Evolutionary conservation across 2,113 vertebrate species (phyloP).

Genomic region (Pangasianodon hypophthalmus): DNA sequence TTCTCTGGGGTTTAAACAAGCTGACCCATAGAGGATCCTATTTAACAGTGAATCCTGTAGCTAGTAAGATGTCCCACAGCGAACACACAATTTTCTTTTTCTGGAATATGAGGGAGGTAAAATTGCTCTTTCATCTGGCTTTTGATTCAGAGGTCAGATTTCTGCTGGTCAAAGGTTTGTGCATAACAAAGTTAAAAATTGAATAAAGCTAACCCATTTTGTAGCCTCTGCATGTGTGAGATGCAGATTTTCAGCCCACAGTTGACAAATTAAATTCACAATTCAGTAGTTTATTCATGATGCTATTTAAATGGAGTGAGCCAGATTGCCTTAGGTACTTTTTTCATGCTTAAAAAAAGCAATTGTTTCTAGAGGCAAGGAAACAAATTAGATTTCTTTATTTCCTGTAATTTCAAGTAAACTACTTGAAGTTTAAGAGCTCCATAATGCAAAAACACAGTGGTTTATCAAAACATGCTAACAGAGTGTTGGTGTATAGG

Average conservation of each 20-base stretch:
- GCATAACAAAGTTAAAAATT: not conserved
- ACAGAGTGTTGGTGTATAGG: not conserved
- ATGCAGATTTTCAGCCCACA: conserved; percentile 15
- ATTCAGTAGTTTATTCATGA: conserved; percentile 30
- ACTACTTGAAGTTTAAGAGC: conserved; percentile 10
- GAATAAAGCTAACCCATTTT: conserved; percentile 16
- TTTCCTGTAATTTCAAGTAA: conserved; percentile 1
- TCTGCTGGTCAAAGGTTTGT: not conserved
- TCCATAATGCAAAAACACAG: not conserved
- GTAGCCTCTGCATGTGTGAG: not conserved
- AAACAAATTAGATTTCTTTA: conserved; percentile 28
- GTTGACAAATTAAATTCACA: conserved; percentile 26
- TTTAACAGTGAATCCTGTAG: not conserved
- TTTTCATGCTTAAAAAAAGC: conserved; percentile 23
- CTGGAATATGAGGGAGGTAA: not conserved
- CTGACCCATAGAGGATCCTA: not conserved
- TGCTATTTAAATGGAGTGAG: conserved; percentile 5
- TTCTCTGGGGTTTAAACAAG: not conserved
- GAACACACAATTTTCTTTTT: not conserved
- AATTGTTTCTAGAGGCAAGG: conserved; percentile 27
- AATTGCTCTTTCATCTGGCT: not conserved
- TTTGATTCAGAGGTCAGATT: not conserved
- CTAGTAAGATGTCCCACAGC: not conserved
- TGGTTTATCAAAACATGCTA: not conserved
- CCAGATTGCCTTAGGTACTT: conserved; percentile 19